Evolutionary conservation across 1,140 invertebrate species (phyloP).

Genomic region (Listronotus oregonensis): DNA sequence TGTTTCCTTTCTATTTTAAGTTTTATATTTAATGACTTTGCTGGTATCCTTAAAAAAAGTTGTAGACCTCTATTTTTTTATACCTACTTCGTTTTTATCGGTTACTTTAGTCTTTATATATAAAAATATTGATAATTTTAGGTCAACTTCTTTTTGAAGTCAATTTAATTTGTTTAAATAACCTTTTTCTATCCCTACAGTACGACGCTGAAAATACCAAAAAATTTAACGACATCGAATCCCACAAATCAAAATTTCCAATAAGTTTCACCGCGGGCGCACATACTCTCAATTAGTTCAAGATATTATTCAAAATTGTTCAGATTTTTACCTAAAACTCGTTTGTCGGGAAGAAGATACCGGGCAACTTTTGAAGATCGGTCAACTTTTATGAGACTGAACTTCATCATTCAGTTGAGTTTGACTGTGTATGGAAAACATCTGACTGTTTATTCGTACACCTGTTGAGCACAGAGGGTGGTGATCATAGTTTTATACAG

Average conservation of each 20-base stretch:
- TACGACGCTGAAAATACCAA: not conserved
- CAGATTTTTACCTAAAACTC: constrained; percentile 10
- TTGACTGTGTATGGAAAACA: constrained; percentile 20
- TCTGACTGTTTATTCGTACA: constrained; percentile 17
- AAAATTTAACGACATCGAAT: constrained; percentile 2
- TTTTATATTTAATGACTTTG: too few species aligned
- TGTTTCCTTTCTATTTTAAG: too few species aligned
- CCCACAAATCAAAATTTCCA: constrained; percentile 22
- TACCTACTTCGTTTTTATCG: too few species aligned
- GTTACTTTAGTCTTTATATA: too few species aligned
- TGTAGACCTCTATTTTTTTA: too few species aligned
- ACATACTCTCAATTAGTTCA: constrained; percentile 34
- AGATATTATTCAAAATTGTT: constrained; percentile 34
- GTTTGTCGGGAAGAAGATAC: not conserved
- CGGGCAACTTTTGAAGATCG: too few species aligned
- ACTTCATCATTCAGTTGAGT: constrained; percentile 5
- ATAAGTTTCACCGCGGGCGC: constrained; percentile 19
- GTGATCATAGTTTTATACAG: constrained; percentile 35
- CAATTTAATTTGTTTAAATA: too few species aligned
- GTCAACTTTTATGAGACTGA: too few species aligned
- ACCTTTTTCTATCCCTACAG: too few species aligned
- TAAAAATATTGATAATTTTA: too few species aligned
- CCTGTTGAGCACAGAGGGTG: constrained; percentile 43
- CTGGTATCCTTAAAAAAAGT: too few species aligned
- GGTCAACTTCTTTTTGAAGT: too few species aligned